Base-by-base conservation (phyloP, 2,888 invertebrate genomes). In the Molorchus minor region DNA sequence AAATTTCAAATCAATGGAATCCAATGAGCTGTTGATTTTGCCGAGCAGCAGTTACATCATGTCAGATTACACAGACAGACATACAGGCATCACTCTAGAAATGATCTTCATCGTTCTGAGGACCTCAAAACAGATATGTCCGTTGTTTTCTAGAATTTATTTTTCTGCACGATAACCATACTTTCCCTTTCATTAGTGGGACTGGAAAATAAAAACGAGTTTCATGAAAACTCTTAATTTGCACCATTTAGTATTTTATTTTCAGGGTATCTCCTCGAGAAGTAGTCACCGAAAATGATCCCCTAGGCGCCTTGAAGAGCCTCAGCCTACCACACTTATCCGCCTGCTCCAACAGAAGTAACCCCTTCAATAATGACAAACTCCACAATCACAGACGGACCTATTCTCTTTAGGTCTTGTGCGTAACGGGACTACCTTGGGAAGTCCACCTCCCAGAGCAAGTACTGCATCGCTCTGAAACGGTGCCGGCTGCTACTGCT, bases 261-360 rank as follows among this genome's bases (percentile, higher is more conserved):
- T 67, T 12, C 75, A 89, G 89, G 74, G 81, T 87, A 44, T 89
- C 91, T 0, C 89, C 89, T 29, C 85, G 94, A 56, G 94, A 94
- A 1, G 92, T 94, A 0, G 94, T 96, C 0, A 91, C 95, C 0
- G 88, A 93, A 75, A 94, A 96, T 79, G 96, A 96, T 82, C 96
- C 96, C 0, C 82, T 96, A 16, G 96, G 96, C 3, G 94, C 95
- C 2, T 83, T 96, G 1, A 80, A 84, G 56, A n/a, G n/a, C n/a
- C n/a, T n/a, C n/a, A n/a, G n/a, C n/a, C n/a, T n/a, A n/a, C n/a
- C n/a, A n/a, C n/a, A n/a, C n/a, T n/a, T n/a, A n/a, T n/a, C n/a
- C 68, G 19, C 65, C 70, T 12, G 64, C 76, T 73, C 15, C 82
- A n/a, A 21, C 41, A 17, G 53, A 47, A 3, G 21, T 30, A 10